Evolutionary conservation across 2,113 vertebrate genomes (phyloP).

Genomic region (Peromyscus californicus): DNA sequence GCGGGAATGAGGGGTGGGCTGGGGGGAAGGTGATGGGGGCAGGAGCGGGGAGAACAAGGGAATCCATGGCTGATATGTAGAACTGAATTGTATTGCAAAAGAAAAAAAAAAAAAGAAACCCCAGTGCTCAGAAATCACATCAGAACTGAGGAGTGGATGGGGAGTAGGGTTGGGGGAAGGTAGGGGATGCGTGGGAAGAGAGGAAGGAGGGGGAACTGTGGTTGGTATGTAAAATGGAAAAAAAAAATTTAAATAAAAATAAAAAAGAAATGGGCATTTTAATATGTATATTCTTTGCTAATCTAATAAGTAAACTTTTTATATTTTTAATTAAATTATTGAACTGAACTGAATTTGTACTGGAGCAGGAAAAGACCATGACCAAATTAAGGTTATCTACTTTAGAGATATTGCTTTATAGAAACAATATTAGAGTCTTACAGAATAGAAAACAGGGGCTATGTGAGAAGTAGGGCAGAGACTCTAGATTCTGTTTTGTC

Average conservation of each 20-base stretch:
- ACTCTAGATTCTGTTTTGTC: neutral
- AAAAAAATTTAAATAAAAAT: too few relatives aligned
- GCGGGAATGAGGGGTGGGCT: too few relatives aligned
- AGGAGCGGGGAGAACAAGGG: too few relatives aligned
- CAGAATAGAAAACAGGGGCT: neutral
- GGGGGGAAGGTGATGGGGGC: too few relatives aligned
- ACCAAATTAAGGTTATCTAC: neutral
- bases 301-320: neutral
- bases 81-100: too few relatives aligned
- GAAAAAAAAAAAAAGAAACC: too few relatives aligned
- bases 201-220: too few relatives aligned
- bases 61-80: too few relatives aligned
- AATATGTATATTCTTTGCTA: slow-evolving; percentile 35
- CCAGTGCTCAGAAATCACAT: neutral
- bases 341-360: slow-evolving; percentile 34
- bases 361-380: neutral
- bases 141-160: neutral
- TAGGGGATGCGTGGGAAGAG: too few relatives aligned
- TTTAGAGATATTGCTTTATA: neutral
- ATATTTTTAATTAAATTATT: slow-evolving; percentile 5
- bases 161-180: too few relatives aligned
- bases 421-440: neutral
- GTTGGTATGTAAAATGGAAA: too few relatives aligned
- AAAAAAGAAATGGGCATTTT: neutral
- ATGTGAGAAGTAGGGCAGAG: neutral